A percentile compares a stretch with the other conserved stretches of the same genome.
These are phyloP conservation scores for Leptinotarsa rubiginosa DNA, from an alignment of 2,888 invertebrate species.

Conservation along the genomic window DNA sequence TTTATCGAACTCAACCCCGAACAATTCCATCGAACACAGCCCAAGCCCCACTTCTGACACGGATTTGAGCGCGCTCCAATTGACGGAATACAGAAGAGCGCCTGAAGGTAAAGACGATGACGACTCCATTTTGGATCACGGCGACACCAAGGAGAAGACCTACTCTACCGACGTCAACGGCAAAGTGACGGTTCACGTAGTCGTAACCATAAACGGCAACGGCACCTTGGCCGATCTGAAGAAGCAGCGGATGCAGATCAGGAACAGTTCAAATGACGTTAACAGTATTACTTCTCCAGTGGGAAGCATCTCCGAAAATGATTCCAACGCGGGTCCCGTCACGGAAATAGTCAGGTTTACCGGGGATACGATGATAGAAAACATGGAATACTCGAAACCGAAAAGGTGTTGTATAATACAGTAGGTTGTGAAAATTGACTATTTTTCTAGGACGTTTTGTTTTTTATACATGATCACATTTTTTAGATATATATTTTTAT, in stretches of 20 bases:
- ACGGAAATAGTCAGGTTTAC: constrained; percentile 73
- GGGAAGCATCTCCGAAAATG: constrained; percentile 66
- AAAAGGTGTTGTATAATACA: constrained; percentile 81
- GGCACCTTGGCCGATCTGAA: constrained; percentile 92
- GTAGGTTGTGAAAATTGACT: constrained; percentile 63
- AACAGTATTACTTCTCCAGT: constrained; percentile 61
- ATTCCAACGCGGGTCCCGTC: constrained; percentile 65
- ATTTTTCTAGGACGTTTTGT: constrained; percentile 21
- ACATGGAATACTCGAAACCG: constrained; percentile 78
- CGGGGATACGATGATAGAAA: constrained; percentile 80
- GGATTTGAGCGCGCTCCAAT: constrained; percentile 46
- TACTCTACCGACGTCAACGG: constrained; percentile 84
- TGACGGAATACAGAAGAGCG: constrained; percentile 70
- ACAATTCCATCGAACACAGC: constrained; percentile 37
- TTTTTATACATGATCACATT: constrained; percentile 5
- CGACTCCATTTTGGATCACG: constrained; percentile 74
- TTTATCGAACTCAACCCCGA: constrained; percentile 43
- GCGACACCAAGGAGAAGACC: constrained; percentile 68
- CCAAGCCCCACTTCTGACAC: constrained; percentile 21
- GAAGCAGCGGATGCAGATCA: constrained; percentile 88
- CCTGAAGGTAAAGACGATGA: constrained; percentile 89
- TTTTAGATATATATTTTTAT: constrained; percentile 18
- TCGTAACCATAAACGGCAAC: constrained; percentile 82
- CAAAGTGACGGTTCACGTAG: constrained; percentile 73
- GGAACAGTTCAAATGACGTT: constrained; percentile 73